Conservation (phyloP, 2,888 invertebrate genomes). For the Trimorus sp. region DNA sequence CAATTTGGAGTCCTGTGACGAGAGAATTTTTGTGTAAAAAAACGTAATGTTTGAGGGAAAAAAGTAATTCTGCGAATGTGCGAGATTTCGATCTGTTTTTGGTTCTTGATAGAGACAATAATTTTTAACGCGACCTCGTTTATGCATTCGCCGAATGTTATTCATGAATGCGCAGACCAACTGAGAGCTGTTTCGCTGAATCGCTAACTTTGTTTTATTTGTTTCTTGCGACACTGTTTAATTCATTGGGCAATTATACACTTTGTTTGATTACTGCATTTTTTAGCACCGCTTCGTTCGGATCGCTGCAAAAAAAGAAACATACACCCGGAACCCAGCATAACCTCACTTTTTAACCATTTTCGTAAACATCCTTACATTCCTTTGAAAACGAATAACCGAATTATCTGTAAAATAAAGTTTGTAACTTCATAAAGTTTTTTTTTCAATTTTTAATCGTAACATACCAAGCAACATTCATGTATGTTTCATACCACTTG, state of each 20-base stretch:
- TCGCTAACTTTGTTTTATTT: slow-evolving; percentile 35
- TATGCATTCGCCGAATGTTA: slow-evolving; percentile 19
- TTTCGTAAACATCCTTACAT: not conserved
- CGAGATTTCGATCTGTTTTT: not conserved
- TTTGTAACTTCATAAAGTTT: slow-evolving; percentile 34
- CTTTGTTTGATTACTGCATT: slow-evolving; percentile 2
- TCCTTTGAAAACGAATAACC: no score
- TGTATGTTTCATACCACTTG: slow-evolving; percentile 47
- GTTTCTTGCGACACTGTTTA: slow-evolving; percentile 18
- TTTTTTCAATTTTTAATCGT: slow-evolving; percentile 52
- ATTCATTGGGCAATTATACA: slow-evolving; percentile 30
- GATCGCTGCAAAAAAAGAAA: not conserved
- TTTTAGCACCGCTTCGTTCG: not conserved
- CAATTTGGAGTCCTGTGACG: no score
- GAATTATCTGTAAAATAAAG: not conserved
- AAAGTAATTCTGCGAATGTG: not conserved
- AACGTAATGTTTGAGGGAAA: no score
- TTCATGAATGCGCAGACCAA: slow-evolving; percentile 31
- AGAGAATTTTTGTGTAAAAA: no score
- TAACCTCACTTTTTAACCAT: not conserved
- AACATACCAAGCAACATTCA: slow-evolving; percentile 36
- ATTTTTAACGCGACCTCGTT: slow-evolving; percentile 23
- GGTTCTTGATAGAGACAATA: no score
- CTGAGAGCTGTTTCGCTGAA: slow-evolving; percentile 26
- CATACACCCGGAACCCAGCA: not conserved